These are phyloP conservation scores for Laothoe populi DNA, from an alignment of 2,888 invertebrate genomes.

Conservation along the genomic window DNA sequence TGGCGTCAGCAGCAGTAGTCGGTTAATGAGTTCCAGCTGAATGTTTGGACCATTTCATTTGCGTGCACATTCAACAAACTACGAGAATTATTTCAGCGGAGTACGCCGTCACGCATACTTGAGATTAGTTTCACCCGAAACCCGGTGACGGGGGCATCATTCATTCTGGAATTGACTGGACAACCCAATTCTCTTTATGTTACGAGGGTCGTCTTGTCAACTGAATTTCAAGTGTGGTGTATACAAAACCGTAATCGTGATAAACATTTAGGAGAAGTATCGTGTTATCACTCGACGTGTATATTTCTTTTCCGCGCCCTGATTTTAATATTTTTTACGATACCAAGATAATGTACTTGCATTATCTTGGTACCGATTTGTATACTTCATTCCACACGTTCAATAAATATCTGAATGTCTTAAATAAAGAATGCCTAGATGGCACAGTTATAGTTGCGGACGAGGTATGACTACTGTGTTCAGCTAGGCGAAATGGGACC, in stretches of 20 bases:
- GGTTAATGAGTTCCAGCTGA: constrained; percentile 60
- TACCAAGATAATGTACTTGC: not conserved
- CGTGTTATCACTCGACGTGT: constrained; percentile 4
- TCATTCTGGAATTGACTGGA: constrained; percentile 36
- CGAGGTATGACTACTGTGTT: too few species aligned
- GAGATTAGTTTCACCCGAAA: constrained; percentile 51
- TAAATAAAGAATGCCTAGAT: too few species aligned
- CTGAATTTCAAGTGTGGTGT: constrained; percentile 35
- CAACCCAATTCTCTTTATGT: constrained; percentile 41
- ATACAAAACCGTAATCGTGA: constrained; percentile 37
- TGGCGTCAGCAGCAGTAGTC: constrained; percentile 53
- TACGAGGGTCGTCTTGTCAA: constrained; percentile 38
- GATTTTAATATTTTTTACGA: not conserved
- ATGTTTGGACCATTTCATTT: constrained; percentile 63
- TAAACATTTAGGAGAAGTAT: constrained; percentile 33
- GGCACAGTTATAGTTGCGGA: too few species aligned
- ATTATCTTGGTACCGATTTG: too few species aligned
- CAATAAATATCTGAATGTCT: too few species aligned
- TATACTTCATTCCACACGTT: too few species aligned
- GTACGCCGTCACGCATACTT: constrained; percentile 63
- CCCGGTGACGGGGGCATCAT: constrained; percentile 36
- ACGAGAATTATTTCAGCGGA: constrained; percentile 65
- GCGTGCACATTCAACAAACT: constrained; percentile 61
- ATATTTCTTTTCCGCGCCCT: not conserved
- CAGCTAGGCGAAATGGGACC: too few species aligned